These are phyloP conservation scores for Ceraclea dissimilis DNA, from an alignment of 2,888 invertebrate genomes.

Conservation along the genomic window DNA sequence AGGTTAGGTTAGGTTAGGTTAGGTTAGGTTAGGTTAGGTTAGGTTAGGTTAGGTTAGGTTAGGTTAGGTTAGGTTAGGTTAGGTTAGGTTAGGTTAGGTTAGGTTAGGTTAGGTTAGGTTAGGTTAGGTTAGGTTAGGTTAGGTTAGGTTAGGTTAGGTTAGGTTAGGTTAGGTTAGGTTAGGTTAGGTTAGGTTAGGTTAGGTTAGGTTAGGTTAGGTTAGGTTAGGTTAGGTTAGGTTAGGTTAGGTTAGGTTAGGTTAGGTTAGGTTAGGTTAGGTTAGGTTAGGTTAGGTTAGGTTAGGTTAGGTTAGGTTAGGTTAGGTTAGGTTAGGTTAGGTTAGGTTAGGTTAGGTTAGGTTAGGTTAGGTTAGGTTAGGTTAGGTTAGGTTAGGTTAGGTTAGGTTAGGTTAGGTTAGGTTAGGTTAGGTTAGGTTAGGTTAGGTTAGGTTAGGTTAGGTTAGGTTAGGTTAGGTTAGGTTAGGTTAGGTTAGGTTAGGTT, in stretches of 20 bases:
- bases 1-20: constrained; percentile 7
- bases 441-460: constrained; percentile 3
- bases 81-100: constrained; percentile 2
- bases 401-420: background rate
- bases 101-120: background rate
- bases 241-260: no score
- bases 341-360: constrained; percentile 4
- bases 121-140: background rate
- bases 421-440: background rate
- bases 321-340: background rate
- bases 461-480: constrained; percentile 1
- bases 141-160: background rate
- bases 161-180: no score
- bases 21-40: no score
- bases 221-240: constrained; percentile 5
- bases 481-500: background rate
- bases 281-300: no score
- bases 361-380: constrained; percentile 3
- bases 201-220: background rate
- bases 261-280: no score
- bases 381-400: background rate
- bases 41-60: background rate
- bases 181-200: no score
- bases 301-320: no score
- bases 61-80: background rate